Percentiles rank a stretch among this genome's conserved stretches.
These are phyloP conservation scores for Dioctria linearis DNA, from an alignment of 2,888 invertebrate genomes.

Conservation along the genomic window DNA sequence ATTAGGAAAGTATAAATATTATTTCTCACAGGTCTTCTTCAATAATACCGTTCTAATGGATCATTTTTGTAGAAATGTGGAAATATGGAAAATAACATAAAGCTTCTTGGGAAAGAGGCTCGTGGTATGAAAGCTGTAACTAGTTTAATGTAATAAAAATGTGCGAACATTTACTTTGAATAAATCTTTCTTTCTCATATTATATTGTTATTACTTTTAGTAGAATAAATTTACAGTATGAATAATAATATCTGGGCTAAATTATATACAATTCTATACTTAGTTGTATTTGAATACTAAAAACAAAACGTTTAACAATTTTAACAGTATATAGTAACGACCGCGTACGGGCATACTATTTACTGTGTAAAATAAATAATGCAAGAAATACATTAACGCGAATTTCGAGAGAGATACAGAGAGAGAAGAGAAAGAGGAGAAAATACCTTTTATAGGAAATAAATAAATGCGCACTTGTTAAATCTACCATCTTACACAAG, in stretches of 20 bases:
- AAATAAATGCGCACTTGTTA: constrained; percentile 40
- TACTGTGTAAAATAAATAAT: constrained; percentile 42
- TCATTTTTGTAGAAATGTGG: neutral
- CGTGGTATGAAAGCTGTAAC: neutral
- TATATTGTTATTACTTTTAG: constrained; percentile 26
- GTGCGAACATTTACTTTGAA: constrained; percentile 29
- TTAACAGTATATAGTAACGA: constrained; percentile 29
- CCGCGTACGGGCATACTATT: constrained; percentile 29
- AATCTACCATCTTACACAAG: constrained; percentile 37
- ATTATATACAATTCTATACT: constrained; percentile 37
- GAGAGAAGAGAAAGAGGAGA: too few relatives aligned
- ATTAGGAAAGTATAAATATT: too few relatives aligned
- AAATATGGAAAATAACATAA: neutral
- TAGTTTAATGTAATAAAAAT: constrained; percentile 35
- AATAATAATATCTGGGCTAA: constrained; percentile 19
- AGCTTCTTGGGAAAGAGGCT: neutral
- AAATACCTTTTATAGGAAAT: neutral
- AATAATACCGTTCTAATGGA: too few relatives aligned
- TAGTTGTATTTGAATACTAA: constrained; percentile 22
- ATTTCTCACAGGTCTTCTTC: too few relatives aligned
- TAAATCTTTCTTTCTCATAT: constrained; percentile 20
- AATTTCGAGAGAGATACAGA: neutral
- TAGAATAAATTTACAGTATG: constrained; percentile 23
- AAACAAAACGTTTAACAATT: constrained; percentile 36
- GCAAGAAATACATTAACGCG: constrained; percentile 22